Evolutionary conservation across 1,140 invertebrate species (phyloP).

Genomic region (Batillaria attramentaria): DNA sequence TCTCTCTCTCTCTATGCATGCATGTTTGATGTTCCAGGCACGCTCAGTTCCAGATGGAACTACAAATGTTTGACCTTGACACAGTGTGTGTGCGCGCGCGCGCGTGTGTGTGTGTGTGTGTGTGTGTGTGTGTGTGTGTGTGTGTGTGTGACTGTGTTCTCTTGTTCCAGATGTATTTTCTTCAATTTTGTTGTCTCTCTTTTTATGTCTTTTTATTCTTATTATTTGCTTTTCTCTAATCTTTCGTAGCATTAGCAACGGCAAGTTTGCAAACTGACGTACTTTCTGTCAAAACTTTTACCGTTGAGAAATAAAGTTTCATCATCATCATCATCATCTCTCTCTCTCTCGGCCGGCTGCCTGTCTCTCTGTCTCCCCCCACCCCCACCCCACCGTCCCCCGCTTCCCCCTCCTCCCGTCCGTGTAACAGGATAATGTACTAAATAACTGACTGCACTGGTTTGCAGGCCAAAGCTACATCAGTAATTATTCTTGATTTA

Average conservation of each 20-base stretch:
- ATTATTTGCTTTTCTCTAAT: neutral
- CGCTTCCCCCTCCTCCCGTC: too few species aligned
- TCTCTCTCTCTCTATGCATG: too few species aligned
- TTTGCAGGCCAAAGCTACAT: too few species aligned
- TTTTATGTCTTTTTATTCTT: neutral
- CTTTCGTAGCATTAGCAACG: neutral
- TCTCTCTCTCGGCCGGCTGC: too few species aligned
- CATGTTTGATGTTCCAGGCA: too few species aligned
- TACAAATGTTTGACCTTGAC: neutral
- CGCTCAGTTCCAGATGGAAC: too few species aligned
- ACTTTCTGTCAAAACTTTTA: neutral
- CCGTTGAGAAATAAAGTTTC: neutral
- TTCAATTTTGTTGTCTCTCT: neutral
- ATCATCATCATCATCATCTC: neutral
- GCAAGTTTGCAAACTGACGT: neutral
- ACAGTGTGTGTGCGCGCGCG: neutral
- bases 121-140: conserved; percentile 2
- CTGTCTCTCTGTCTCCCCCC: too few species aligned
- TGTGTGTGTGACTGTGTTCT: neutral
- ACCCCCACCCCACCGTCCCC: too few species aligned
- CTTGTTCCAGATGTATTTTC: neutral
- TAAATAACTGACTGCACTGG: too few species aligned
- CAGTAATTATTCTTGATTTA: too few species aligned
- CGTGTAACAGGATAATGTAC: too few species aligned
- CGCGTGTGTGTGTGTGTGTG: neutral